These are phyloP conservation scores for Cyanoderma ruficeps DNA, from an alignment of 2,113 vertebrate species.

Conservation along the genomic window DNA sequence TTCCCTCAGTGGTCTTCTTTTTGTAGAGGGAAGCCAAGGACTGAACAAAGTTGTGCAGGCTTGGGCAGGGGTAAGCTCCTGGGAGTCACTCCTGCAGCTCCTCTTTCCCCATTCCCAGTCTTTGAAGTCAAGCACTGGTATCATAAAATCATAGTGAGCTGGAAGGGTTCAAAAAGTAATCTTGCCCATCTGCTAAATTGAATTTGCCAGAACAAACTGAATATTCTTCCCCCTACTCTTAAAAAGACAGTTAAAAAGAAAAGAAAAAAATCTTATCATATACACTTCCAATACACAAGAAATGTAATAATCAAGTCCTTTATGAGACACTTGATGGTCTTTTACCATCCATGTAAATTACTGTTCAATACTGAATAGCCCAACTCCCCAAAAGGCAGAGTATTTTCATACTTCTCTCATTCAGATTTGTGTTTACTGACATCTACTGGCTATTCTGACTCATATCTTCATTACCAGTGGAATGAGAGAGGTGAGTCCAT, in stretches of 20 bases:
- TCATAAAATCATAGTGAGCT: not conserved
- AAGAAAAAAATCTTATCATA: not conserved
- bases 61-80: not conserved
- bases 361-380: not conserved
- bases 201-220: not conserved
- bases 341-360: not conserved
- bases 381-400: not conserved
- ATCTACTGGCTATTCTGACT: conserved; percentile 48
- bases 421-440: conserved; percentile 59
- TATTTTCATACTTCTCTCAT: not conserved
- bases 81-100: not conserved
- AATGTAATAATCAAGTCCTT: not conserved
- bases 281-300: not conserved
- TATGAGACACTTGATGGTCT: not conserved
- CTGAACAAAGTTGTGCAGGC: not conserved
- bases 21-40: not conserved
- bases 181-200: not conserved
- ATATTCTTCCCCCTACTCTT: not conserved
- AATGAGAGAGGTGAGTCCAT: not conserved
- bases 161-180: not conserved
- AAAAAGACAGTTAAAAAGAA: not conserved
- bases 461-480: not conserved
- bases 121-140: not conserved
- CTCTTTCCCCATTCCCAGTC: not conserved
- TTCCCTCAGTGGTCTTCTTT: not conserved